Percentiles rank a stretch among this genome's conserved stretches.
Conservation (phyloP, 2,888 invertebrate genomes). For the Sminthurides aquaticus region DNA sequence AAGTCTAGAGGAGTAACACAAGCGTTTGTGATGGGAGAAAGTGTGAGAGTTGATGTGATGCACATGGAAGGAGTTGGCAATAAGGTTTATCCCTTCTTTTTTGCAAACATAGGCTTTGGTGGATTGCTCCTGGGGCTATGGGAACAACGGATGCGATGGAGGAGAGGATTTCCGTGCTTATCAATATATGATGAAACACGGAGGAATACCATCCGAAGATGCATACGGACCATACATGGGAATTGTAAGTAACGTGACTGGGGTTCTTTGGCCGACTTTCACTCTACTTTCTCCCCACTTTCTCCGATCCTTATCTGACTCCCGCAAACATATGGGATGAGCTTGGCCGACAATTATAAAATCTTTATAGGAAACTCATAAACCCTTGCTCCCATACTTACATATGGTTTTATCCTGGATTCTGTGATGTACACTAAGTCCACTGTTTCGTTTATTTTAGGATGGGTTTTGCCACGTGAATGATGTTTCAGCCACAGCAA, state of each 20-base stretch:
- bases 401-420: no score
- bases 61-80: no score
- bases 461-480: constrained; percentile 82
- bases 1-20: no score
- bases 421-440: no score
- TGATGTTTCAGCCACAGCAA: constrained; percentile 62
- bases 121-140: constrained; percentile 94
- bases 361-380: neutral
- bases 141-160: constrained; percentile 94
- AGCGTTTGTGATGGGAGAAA: no score
- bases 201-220: constrained; percentile 80
- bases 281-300: neutral
- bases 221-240: constrained; percentile 87
- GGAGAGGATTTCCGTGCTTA: constrained; percentile 94
- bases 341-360: neutral
- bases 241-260: constrained; percentile 62
- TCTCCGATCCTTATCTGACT: no score
- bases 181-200: constrained; percentile 83
- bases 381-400: no score
- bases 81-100: constrained; percentile 11
- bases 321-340: no score
- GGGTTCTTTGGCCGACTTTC: no score
- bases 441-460: constrained; percentile 53
- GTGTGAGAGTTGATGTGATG: no score
- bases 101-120: constrained; percentile 71